phyloP scores from a whole-genome alignment of 2,888 invertebrate species.

The Coremacera marginata region DNA sequence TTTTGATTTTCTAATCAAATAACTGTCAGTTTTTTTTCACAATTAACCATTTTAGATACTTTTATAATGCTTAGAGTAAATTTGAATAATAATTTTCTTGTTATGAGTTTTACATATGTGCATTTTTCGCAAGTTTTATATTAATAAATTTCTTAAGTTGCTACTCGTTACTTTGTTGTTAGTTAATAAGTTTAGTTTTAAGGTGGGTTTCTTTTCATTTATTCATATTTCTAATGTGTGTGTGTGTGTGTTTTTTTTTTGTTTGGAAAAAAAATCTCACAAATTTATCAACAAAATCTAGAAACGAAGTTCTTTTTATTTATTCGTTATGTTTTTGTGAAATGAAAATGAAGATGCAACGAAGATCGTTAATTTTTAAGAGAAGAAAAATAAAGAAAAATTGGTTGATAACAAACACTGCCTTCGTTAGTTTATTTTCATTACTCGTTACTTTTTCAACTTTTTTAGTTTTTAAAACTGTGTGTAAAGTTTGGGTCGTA shows the following conservation, averaged over 20 bases:
- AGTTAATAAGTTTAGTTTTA: slow-evolving; percentile 18
- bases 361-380: slow-evolving; percentile 1
- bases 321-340: not conserved
- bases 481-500: no score
- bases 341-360: not conserved
- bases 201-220: slow-evolving; percentile 39
- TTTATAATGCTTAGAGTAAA: not conserved
- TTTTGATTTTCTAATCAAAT: not conserved
- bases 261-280: no score
- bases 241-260: not conserved
- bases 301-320: not conserved
- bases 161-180: slow-evolving; percentile 15
- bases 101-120: slow-evolving; percentile 9
- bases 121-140: slow-evolving; percentile 36
- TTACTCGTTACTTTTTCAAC: no score
- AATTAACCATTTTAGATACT: not conserved
- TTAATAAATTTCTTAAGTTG: slow-evolving; percentile 20
- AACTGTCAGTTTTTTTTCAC: not conserved
- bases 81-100: not conserved
- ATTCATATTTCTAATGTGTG: slow-evolving; percentile 12
- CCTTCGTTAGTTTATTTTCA: no score
- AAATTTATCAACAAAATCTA: no score
- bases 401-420: no score
- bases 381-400: not conserved
- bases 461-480: no score